Evolutionary conservation across 2,888 invertebrate genomes (phyloP), one percentile per base, ranked within the genome.

Genomic region (Scaptomyza parva): DNA sequence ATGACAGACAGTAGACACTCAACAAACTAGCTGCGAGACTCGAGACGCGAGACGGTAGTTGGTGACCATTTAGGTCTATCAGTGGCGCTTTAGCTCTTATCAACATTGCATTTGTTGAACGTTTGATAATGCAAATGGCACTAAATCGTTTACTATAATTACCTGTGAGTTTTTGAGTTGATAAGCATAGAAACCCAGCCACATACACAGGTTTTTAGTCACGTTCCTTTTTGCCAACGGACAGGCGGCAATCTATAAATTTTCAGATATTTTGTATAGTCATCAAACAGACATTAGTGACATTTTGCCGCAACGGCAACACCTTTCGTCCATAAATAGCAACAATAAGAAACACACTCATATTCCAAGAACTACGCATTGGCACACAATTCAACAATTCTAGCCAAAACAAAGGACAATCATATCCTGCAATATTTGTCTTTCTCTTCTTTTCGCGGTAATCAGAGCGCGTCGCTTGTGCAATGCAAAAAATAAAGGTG

Each of bases 401-500:
- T 41, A 6, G 43, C 11, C 20, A 50, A 76, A 52, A 76, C 78
- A 82, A 78, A 54, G 50, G 44, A 55, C 54, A 37, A 66, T 78
- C 30, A 75, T 76, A 62, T 47, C 33, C 48, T 41, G 51, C 53
- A 47, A 18, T 45, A 7, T 28, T 28, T 35, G 12, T 18, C 17
- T 1, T n/a, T 40, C 18, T 50, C 41, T 54, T 43, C 39, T 24
- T 59, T 74, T 43, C 59, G 63, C 52, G 47, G 54, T 69, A 86
- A 82, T 82, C 83, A 86, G 86, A 86, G 85, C 78, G 64, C 58
- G 68, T 68, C 50, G 70, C 63, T 72, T 80, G 80, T 68, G 83
- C 84, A 83, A 78, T 81, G 81, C 78, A 67, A 83, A 86, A 79
- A 59, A 45, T 44, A 26, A 1, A 26, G 12, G 28, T 45, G 17